A percentile compares a stretch with the other conserved stretches of the same genome.
phyloP scores from a whole-genome alignment of 2,797 vertebrate species.

The Micrastur ruficollis region DNA sequence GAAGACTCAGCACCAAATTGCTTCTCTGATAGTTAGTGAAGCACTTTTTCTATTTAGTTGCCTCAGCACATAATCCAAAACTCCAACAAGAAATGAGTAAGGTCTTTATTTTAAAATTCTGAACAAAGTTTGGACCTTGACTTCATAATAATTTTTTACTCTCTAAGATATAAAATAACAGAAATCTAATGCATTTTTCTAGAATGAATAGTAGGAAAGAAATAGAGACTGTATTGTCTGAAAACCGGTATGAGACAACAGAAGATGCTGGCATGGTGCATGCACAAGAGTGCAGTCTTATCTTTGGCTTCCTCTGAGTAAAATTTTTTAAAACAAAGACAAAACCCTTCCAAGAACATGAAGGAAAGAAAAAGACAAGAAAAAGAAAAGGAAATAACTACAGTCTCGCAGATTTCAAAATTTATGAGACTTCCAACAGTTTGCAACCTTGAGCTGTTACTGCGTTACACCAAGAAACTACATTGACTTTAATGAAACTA shows the following conservation, averaged over 20 bases:
- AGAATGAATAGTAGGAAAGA: neutral
- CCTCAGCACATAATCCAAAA: neutral
- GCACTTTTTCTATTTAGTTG: neutral
- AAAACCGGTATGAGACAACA: neutral
- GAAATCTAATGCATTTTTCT: neutral
- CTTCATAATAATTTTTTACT: neutral
- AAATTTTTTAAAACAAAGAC: neutral
- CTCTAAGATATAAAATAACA: neutral
- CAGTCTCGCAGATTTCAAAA: neutral
- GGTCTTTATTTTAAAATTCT: neutral
- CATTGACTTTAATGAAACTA: neutral
- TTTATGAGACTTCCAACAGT: neutral
- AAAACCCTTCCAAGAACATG: rapidly evolving
- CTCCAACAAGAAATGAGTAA: neutral
- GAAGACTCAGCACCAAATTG: neutral
- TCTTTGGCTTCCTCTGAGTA: neutral
- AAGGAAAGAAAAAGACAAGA: neutral
- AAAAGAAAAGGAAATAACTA: neutral
- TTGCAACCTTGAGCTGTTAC: neutral
- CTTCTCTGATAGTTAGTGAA: neutral
- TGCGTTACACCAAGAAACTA: neutral
- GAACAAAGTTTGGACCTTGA: neutral
- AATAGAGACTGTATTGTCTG: neutral
- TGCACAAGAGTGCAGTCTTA: neutral
- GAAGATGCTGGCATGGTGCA: neutral